Evolutionary conservation across 2,888 invertebrate genomes (phyloP).

Genomic region (Pilophorus perplexus): DNA sequence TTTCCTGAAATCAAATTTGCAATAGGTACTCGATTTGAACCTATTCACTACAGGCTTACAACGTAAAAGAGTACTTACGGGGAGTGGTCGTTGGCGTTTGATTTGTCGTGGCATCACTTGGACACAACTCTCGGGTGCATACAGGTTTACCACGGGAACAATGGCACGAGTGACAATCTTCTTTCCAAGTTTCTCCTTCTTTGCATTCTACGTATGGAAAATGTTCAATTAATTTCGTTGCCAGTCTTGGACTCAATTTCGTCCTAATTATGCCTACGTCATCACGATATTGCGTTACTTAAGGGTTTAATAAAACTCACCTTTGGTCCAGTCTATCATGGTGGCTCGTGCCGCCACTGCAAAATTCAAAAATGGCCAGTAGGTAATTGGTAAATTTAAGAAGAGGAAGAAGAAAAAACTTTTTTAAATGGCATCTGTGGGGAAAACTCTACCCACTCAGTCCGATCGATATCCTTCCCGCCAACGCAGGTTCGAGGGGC

Average conservation of each 20-base stretch:
- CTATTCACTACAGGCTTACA: no score
- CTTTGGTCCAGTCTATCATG: constrained; percentile 5
- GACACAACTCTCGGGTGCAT: constrained; percentile 30
- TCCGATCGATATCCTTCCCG: no score
- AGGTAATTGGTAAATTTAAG: no score
- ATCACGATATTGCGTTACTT: background rate
- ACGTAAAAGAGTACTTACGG: no score
- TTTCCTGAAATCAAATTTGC: background rate
- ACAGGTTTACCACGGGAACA: constrained; percentile 21
- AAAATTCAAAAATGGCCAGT: no score
- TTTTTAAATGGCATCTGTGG: no score
- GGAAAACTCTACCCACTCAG: no score
- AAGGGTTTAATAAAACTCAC: background rate
- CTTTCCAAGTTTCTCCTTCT: constrained; percentile 22
- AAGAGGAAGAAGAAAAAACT: no score
- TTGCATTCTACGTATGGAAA: constrained; percentile 20
- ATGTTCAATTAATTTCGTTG: background rate
- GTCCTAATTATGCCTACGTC: background rate
- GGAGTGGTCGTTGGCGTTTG: background rate
- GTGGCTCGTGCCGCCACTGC: no score
- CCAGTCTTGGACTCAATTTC: background rate
- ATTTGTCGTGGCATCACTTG: background rate
- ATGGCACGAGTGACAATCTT: constrained; percentile 24
- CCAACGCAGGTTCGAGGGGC: no score
- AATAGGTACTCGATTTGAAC: no score